Base-by-base conservation (phyloP, 2,797 vertebrate genomes). In the Clarias fuscus region DNA sequence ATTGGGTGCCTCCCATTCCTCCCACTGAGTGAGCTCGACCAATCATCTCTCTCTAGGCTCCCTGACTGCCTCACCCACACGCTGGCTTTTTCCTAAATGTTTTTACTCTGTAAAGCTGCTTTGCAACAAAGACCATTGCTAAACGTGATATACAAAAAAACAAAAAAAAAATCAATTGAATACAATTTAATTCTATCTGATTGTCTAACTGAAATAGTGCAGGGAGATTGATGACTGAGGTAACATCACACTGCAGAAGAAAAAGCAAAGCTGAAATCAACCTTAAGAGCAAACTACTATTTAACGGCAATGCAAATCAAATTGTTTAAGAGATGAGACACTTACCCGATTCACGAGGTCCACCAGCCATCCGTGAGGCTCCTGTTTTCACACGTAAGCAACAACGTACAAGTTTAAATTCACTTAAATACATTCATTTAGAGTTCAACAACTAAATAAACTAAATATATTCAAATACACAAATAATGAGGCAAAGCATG, bases 351-450 rank as follows among this genome's bases (percentile, higher is more conserved):
- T 99, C 86, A 99, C 98, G 88, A 99, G 94, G 93, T 99, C 98
- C 88, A 99, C 98, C 90, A 99, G 95, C 98, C 98, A 99, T 56
- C 98, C 98, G n/a, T 99, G 98, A 91, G 98, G 98, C 91, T 99
- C 98, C 98, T 98, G 91, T 24, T 58, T 20, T 83, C 59, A 67
- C 65, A 93, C 92, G 94, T 84, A 93, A 24, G 91, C 15, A 68
- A 40, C 86, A 64, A 67, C 72, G 92, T 91, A 93, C 84, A 93
- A 24, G 87, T 13, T 84, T 15, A 59, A 53, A 58, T 40, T 1
- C 62, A 67, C 4, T 37, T 37, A 37, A 33, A 33, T 33, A 33
- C 15, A 70, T 10, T 40, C 15, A 11, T n/a, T 24, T n/a, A 65
- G n/a, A 20, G 48, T 22, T 13, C 72, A 75, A 58, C 17, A 33